phyloP scores from a whole-genome alignment of 2,797 vertebrate genomes.

The Malurus leucopterus region DNA sequence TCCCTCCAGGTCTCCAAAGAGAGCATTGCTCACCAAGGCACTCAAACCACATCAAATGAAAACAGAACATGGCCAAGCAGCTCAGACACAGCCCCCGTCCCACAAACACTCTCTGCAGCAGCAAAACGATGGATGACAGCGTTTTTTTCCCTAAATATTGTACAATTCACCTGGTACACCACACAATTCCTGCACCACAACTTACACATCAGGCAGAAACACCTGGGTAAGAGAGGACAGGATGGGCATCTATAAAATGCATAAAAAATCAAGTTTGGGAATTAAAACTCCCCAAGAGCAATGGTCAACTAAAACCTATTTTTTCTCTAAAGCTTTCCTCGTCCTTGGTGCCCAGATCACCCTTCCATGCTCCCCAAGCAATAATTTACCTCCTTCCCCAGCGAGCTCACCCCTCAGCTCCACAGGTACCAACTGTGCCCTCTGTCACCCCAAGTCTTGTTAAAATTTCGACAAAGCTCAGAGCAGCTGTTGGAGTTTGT shows the following conservation, averaged over 20 bases:
- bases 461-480: background rate
- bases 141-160: background rate
- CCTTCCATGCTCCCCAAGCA: background rate
- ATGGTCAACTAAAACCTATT: background rate
- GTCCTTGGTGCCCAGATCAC: background rate
- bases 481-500: background rate
- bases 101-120: background rate
- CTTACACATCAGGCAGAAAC: background rate
- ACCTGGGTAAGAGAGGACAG: background rate
- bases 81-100: background rate
- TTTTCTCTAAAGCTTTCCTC: background rate
- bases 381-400: constrained; percentile 24
- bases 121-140: background rate
- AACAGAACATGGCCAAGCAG: background rate
- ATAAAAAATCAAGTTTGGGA: background rate
- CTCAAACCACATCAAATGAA: background rate
- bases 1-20: background rate
- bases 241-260: rapidly evolving
- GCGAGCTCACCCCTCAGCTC: background rate
- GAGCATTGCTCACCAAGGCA: background rate
- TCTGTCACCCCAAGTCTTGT: background rate
- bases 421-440: background rate
- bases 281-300: background rate
- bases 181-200: background rate
- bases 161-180: background rate